Conservation (phyloP, 2,113 vertebrate genomes). For the Turdus rufiventris region DNA sequence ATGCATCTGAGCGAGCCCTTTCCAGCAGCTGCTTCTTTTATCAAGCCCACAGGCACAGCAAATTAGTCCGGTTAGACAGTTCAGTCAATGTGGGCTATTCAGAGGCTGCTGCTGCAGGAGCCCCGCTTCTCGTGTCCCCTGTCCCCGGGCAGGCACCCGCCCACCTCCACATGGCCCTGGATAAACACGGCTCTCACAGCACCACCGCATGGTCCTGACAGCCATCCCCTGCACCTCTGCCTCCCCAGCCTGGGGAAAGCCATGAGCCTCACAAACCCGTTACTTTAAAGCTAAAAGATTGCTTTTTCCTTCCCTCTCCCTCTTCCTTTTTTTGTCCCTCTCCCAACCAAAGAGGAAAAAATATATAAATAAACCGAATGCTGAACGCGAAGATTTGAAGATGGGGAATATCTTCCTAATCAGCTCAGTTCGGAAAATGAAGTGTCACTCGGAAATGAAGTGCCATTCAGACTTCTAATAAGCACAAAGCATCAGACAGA, state of each 20-base stretch:
- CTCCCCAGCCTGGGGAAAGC: background rate
- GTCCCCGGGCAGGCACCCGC: constrained; percentile 77
- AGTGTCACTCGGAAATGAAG: background rate
- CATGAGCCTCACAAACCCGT: background rate
- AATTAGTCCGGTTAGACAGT: constrained; percentile 80
- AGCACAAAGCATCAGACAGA: background rate
- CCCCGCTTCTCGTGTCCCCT: constrained; percentile 69
- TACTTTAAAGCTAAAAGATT: background rate
- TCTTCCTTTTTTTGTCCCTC: background rate
- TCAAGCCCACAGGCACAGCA: constrained; percentile 82
- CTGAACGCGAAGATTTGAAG: background rate
- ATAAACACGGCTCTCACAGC: constrained; percentile 70
- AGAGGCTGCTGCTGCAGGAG: constrained; percentile 74
- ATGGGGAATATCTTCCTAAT: background rate
- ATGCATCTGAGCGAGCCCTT: constrained; percentile 74
- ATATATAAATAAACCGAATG: background rate
- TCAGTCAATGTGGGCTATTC: constrained; percentile 83
- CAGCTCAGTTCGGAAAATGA: background rate
- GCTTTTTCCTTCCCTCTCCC: background rate
- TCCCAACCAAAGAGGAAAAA: background rate
- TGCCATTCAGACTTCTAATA: background rate
- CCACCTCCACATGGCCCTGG: constrained; percentile 76
- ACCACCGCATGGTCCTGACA: constrained; percentile 72
- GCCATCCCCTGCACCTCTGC: constrained; percentile 13
- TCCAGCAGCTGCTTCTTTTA: constrained; percentile 85